Conservation (phyloP, 92 coral and sea anemone genomes). For the Phymanthus crucifer region DNA sequence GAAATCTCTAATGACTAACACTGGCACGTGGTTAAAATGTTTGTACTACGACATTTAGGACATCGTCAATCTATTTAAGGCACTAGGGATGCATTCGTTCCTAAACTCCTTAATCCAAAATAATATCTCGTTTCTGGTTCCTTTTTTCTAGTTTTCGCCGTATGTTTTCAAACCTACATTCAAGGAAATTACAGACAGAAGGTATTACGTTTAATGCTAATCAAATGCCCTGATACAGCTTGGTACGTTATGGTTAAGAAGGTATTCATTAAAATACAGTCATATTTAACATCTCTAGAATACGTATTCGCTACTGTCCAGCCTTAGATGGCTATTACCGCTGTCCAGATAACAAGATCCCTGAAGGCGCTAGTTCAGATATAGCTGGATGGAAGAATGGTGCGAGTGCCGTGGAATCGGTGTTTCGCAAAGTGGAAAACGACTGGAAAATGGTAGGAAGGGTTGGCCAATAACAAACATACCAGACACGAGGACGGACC, state of each 20-base stretch:
- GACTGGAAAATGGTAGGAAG: conserved; percentile 91
- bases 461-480: too few relatives aligned
- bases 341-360: conserved; percentile 48
- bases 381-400: conserved; percentile 78
- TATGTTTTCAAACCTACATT: conserved; percentile 72
- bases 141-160: conserved; percentile 26
- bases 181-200: conserved; percentile 64
- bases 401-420: conserved; percentile 62
- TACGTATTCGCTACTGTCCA: conserved; percentile 78
- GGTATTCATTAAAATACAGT: background rate
- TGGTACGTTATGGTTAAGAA: too few relatives aligned
- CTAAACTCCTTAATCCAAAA: background rate
- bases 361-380: conserved; percentile 33
- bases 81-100: background rate
- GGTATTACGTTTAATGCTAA: too few relatives aligned
- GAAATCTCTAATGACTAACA: too few relatives aligned
- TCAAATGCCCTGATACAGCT: too few relatives aligned
- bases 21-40: too few relatives aligned
- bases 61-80: too few relatives aligned
- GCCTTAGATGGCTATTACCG: conserved; percentile 80
- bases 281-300: conserved; percentile 32
- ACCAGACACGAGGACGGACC: too few relatives aligned
- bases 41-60: too few relatives aligned
- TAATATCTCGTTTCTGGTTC: background rate
- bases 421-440: conserved; percentile 79